These are phyloP conservation scores for Chelonus insularis DNA, from an alignment of 1,140 invertebrate genomes.

Conservation along the genomic window DNA sequence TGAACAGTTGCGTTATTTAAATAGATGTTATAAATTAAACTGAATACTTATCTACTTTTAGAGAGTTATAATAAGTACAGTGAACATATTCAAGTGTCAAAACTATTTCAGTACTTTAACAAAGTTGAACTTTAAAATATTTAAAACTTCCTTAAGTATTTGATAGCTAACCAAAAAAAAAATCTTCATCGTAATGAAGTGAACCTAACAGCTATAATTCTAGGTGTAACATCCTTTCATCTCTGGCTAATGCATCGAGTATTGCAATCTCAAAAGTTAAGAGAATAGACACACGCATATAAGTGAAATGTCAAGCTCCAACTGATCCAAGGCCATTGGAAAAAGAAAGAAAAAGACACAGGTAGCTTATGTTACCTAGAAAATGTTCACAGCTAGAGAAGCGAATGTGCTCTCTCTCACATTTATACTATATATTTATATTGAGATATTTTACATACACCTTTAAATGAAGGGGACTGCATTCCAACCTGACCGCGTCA, in stretches of 20 bases:
- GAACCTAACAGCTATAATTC: no score
- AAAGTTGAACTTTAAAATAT: no score
- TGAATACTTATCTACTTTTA: no score
- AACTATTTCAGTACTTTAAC: no score
- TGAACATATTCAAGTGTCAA: no score
- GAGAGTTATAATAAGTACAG: no score
- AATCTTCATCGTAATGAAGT: no score
- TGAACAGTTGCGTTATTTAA: no score
- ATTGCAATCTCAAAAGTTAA: constrained; percentile 26
- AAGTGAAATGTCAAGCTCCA: constrained; percentile 52
- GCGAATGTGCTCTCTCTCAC: background rate
- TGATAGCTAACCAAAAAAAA: no score
- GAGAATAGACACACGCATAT: constrained; percentile 35
- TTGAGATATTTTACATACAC: background rate
- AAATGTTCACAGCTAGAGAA: background rate
- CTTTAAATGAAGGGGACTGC: constrained; percentile 26
- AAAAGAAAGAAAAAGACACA: constrained; percentile 20
- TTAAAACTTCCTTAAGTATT: no score
- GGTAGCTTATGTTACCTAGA: background rate
- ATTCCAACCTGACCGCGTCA: constrained; percentile 42
- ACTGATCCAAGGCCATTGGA: constrained; percentile 45
- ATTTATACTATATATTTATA: background rate
- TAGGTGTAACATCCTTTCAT: background rate
- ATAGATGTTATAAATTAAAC: no score
- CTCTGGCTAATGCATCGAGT: background rate